Evolutionary conservation across 2,113 vertebrate species (phyloP), one percentile per base, ranked within the genome.

Genomic region (Onychostoma macrolepis): DNA sequence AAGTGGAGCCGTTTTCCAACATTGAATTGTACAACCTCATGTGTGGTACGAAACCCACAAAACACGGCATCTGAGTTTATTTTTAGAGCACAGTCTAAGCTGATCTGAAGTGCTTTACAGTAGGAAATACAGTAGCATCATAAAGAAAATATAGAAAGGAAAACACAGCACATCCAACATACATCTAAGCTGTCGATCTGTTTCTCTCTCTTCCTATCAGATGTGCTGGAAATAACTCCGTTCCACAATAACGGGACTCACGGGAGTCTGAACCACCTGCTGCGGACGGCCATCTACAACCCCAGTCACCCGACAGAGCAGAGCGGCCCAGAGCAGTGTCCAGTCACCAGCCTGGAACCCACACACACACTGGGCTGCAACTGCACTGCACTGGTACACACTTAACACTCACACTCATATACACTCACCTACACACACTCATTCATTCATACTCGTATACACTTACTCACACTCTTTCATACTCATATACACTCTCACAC

Each of bases 21-120:
- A 86, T 94, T 11, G 95, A 96, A 89, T 90, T 96, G 0, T 96
- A 96, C 90, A 96, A 96, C 56, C 92, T 96, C 2, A 95, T 96
- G 95, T 96, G 95, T 87, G 95, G 95, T 96, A 87, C 92, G 93
- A 92, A 41, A 41, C 56, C 3, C 17, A 72, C 30, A 43, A 8
- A 3, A 24, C 69, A 11, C 1, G 8, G 1, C 33, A 41, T 63
- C n/a, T 63, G 33, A 24, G 19, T 38, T 11, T 41, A 24, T 72
- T 38, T 24, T 38, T 24, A 38, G 33, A 21, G 67, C 67, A 21
- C 30, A 9, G 1, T 1, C 26, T 4, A 50, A 50, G 13, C 13
- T 33, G 13, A 67, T 17, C 28, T 17, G 6, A 69, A 33, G 28
- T 17, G 63, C 63, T 67, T 17, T 15, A 15, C 63, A 30, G 17